A percentile compares a stretch with the other conserved stretches of the same genome.
phyloP scores from a whole-genome alignment of 2,113 vertebrate species.

The Trichomycterus rosablanca region DNA sequence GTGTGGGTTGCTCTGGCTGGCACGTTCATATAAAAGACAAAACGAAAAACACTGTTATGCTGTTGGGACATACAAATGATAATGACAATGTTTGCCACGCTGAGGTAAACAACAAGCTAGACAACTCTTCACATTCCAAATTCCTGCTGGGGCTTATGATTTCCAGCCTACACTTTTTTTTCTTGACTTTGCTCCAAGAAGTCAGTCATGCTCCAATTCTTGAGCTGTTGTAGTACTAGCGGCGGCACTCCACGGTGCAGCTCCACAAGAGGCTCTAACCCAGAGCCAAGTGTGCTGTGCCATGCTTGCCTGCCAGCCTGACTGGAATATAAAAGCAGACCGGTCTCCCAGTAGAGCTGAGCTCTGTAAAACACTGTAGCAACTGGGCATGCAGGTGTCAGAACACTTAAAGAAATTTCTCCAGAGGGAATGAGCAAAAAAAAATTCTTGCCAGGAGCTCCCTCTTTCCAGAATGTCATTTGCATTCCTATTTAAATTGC shows the following conservation, averaged over 20 bases:
- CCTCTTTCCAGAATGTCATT: slow-evolving; percentile 25
- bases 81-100: too few relatives aligned
- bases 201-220: slow-evolving; percentile 30
- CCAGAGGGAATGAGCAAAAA: slow-evolving; percentile 8
- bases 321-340: slow-evolving; percentile 32
- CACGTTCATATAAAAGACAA: too few relatives aligned
- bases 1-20: too few relatives aligned
- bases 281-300: slow-evolving; percentile 20
- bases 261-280: neutral
- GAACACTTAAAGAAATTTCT: slow-evolving; percentile 32
- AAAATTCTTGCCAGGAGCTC: neutral
- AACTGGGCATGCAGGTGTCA: slow-evolving; percentile 30
- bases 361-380: slow-evolving; percentile 16
- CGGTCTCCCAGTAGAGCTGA: slow-evolving; percentile 15
- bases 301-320: slow-evolving; percentile 23
- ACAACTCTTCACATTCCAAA: too few relatives aligned
- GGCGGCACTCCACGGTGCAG: slow-evolving; percentile 7
- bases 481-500: slow-evolving; percentile 12
- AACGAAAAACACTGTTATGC: too few relatives aligned
- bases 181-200: slow-evolving; percentile 22
- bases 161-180: too few relatives aligned
- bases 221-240: slow-evolving; percentile 11
- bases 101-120: too few relatives aligned
- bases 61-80: too few relatives aligned
- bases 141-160: too few relatives aligned